These are phyloP conservation scores for Sebastes baramenuke DNA, from an alignment of 2,797 vertebrate genomes.

Conservation along the genomic window DNA sequence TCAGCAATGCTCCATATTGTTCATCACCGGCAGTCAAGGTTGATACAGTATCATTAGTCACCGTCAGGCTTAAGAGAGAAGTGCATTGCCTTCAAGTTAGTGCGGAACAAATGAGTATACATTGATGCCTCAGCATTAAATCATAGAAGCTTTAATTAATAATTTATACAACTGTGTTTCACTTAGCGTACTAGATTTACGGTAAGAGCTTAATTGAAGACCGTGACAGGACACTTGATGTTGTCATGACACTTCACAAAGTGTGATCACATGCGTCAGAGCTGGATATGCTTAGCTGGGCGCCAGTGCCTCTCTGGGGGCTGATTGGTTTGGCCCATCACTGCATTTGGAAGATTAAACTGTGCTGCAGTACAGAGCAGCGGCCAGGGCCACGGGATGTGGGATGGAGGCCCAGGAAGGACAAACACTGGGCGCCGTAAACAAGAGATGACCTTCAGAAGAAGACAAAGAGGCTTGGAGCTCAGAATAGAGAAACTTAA, in stretches of 20 bases:
- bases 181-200: background rate
- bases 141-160: constrained; percentile 5
- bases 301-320: constrained; percentile 36
- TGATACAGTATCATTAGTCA: constrained; percentile 50
- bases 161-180: background rate
- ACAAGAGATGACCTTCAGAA: constrained; percentile 76
- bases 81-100: background rate
- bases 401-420: constrained; percentile 69
- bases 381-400: constrained; percentile 58
- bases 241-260: constrained; percentile 27
- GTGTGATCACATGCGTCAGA: constrained; percentile 25
- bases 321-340: constrained; percentile 67
- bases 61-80: constrained; percentile 1
- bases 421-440: constrained; percentile 57
- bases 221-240: background rate
- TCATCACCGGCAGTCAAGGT: constrained; percentile 32
- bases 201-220: background rate
- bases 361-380: constrained; percentile 67
- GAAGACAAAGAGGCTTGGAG: constrained; percentile 59
- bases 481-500: constrained; percentile 73
- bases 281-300: constrained; percentile 60
- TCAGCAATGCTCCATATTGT: constrained; percentile 15
- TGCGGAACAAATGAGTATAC: constrained; percentile 5
- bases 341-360: constrained; percentile 80
- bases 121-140: constrained; percentile 19